A percentile compares a stretch with the other conserved stretches of the same genome.
Conservation (phyloP, 2,113 vertebrate species). For the Rhinopithecus roxellana region DNA sequence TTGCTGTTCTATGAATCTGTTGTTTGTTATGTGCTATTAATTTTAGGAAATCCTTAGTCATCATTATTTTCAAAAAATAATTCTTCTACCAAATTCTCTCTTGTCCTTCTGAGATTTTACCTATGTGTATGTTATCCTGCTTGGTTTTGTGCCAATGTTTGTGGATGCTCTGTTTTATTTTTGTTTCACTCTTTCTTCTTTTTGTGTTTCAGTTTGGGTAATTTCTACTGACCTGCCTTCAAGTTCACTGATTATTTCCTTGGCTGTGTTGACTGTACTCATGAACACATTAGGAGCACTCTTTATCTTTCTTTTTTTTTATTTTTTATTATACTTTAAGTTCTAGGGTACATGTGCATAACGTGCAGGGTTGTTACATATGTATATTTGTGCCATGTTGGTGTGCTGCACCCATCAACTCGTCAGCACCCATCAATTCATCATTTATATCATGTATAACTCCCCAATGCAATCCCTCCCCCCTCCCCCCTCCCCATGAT, state of each 20-base stretch:
- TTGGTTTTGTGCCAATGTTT: not conserved
- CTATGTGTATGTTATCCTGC: not conserved
- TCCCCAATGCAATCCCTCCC: no score
- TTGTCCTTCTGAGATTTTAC: not conserved
- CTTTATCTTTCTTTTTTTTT: not conserved
- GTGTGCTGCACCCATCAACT: no score
- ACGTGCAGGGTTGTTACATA: no score
- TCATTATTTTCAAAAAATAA: not conserved
- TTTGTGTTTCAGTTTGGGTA: not conserved
- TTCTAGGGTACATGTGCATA: no score
- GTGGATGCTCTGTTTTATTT: not conserved
- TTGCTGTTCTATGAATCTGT: not conserved
- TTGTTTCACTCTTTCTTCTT: not conserved
- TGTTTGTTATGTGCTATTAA: not conserved
- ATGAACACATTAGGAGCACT: not conserved
- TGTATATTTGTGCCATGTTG: no score
- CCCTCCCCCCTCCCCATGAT: no score
- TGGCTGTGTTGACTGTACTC: not conserved
- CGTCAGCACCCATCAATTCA: no score
- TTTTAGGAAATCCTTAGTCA: not conserved
- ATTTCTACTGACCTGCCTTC: not conserved
- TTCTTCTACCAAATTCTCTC: not conserved
- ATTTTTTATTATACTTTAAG: no score
- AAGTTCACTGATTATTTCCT: not conserved
- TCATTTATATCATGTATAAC: no score